These are phyloP conservation scores for Copidosoma floridanum DNA, from an alignment of 1,140 invertebrate genomes.

Conservation along the genomic window DNA sequence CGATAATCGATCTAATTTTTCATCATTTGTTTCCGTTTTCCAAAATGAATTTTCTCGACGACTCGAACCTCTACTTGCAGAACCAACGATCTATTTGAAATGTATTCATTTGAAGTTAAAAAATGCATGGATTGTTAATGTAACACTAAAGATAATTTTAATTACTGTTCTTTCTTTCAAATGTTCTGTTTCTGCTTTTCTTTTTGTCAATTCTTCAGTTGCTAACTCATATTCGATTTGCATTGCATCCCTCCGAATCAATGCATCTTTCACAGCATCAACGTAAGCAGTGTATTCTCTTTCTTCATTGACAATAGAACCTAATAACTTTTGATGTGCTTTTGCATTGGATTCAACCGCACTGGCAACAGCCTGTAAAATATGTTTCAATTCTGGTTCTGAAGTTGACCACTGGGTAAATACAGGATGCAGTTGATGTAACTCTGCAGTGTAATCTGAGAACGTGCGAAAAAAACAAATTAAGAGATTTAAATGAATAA, in stretches of 20 bases:
- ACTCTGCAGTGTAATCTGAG: slow-evolving; percentile 58
- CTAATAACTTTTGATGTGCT: slow-evolving; percentile 59
- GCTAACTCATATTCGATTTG: slow-evolving; percentile 69
- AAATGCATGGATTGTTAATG: neutral
- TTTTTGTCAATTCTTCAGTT: slow-evolving; percentile 65
- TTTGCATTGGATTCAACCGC: slow-evolving; percentile 55
- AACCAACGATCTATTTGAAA: slow-evolving; percentile 47
- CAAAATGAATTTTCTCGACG: slow-evolving; percentile 58
- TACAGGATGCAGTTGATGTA: slow-evolving; percentile 61
- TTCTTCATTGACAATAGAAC: slow-evolving; percentile 58
- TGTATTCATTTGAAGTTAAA: neutral
- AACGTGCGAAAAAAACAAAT: slow-evolving; percentile 3
- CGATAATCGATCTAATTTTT: slow-evolving; percentile 61
- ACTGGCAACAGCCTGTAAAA: slow-evolving; percentile 55
- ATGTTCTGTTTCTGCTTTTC: slow-evolving; percentile 66
- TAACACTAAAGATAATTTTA: neutral
- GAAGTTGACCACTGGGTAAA: slow-evolving; percentile 58
- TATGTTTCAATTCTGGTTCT: slow-evolving; percentile 57
- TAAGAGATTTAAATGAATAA: slow-evolving; percentile 7
- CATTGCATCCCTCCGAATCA: slow-evolving; percentile 66
- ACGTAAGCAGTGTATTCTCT: slow-evolving; percentile 71
- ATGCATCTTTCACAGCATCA: slow-evolving; percentile 68
- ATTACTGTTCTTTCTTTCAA: too few species aligned
- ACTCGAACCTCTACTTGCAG: slow-evolving; percentile 33
- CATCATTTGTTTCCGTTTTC: slow-evolving; percentile 59